These are phyloP conservation scores for Vidua macroura DNA, from an alignment of 2,113 vertebrate genomes.

Conservation along the genomic window DNA sequence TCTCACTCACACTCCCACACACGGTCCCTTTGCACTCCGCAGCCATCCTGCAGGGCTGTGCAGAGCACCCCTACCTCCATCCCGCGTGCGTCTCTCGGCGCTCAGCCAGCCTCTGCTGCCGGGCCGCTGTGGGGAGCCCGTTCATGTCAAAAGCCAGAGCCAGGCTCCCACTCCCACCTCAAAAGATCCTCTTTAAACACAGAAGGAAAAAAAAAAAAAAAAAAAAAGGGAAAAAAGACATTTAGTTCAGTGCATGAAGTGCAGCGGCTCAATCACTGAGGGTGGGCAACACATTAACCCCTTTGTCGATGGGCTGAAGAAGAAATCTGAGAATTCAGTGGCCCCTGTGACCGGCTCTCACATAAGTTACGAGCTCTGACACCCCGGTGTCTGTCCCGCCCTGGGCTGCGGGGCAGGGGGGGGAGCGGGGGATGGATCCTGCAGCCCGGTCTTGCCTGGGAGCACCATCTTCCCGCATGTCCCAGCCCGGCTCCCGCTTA, in stretches of 20 bases:
- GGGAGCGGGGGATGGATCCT: rapidly evolving
- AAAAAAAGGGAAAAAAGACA: rapidly evolving
- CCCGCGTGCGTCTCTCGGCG: neutral
- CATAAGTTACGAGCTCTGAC: neutral
- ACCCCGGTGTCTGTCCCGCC: neutral
- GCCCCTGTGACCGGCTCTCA: neutral
- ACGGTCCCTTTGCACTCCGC: neutral
- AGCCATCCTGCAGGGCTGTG: neutral
- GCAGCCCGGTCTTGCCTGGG: neutral
- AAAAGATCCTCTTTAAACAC: neutral
- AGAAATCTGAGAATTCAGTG: neutral
- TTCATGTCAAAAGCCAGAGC: neutral
- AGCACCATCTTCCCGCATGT: rapidly evolving
- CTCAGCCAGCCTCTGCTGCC: neutral
- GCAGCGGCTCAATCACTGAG: neutral
- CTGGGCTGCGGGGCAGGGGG: neutral
- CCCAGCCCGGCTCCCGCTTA: rapidly evolving
- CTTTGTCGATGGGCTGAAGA: neutral
- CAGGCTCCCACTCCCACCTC: neutral
- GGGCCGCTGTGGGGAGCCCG: rapidly evolving
- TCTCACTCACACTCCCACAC: neutral
- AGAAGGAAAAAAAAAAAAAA: rapidly evolving
- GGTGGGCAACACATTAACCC: neutral
- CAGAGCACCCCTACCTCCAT: rapidly evolving
- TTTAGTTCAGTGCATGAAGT: neutral